Conservation (phyloP, 2,113 vertebrate species). For the Pavo muticus region DNA sequence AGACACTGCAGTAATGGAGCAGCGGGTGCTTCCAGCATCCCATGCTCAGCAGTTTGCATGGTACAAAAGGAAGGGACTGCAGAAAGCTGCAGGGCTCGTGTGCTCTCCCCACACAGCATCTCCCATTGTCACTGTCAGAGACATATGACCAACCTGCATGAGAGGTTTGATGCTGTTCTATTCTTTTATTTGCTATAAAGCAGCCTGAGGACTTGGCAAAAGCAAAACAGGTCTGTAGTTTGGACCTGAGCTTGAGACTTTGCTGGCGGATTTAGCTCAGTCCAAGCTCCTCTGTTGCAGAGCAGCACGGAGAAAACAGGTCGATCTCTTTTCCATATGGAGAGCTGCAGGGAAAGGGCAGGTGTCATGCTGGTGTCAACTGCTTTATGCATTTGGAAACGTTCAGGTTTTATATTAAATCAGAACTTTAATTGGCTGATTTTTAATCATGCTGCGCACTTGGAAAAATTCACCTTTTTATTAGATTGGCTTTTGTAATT, state of each 20-base stretch:
- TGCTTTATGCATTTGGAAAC: slow-evolving; percentile 52
- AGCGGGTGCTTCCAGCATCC: background rate
- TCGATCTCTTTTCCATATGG: slow-evolving; percentile 37
- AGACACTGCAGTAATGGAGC: background rate
- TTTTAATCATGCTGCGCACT: slow-evolving; percentile 11
- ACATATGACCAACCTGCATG: background rate
- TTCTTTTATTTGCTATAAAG: background rate
- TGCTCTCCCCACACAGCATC: background rate
- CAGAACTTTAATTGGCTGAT: slow-evolving; percentile 34
- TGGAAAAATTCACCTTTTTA: slow-evolving; percentile 43
- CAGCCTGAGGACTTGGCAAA: background rate
- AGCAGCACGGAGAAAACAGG: background rate
- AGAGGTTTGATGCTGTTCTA: background rate
- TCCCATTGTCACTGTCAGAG: background rate
- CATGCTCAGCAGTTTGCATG: background rate
- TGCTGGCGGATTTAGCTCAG: background rate
- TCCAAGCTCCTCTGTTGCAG: background rate
- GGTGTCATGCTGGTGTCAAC: slow-evolving; percentile 43
- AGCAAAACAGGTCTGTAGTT: background rate
- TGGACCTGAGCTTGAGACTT: background rate
- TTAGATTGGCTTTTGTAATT: slow-evolving; percentile 26
- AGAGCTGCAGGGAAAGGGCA: slow-evolving; percentile 37
- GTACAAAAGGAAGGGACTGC: background rate
- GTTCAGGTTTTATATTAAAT: slow-evolving; percentile 30
- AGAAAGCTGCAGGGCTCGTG: background rate